Evolutionary conservation across 2,888 invertebrate genomes (phyloP).

Genomic region (Acrocera orbiculus): DNA sequence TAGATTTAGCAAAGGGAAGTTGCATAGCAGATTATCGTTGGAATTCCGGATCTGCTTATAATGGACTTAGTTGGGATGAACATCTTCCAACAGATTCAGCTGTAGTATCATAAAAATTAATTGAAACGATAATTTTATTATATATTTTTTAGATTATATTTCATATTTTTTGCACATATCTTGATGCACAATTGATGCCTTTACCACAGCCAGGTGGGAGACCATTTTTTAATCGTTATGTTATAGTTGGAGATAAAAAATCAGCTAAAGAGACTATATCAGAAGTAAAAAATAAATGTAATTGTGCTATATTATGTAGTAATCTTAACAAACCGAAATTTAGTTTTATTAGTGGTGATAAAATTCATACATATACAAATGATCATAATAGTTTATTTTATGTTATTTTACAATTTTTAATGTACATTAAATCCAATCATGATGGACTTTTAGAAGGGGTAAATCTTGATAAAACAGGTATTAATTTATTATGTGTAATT

Average conservation of each 20-base stretch:
- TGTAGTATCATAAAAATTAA: constrained; percentile 30
- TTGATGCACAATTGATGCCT: constrained; percentile 64
- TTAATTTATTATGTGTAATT: constrained; percentile 72
- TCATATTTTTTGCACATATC: constrained; percentile 67
- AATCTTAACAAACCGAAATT: constrained; percentile 28
- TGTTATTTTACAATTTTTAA: constrained; percentile 63
- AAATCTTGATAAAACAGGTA: constrained; percentile 58
- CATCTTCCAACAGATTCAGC: constrained; percentile 75
- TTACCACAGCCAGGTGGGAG: constrained; percentile 46
- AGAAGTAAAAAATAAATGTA: constrained; percentile 26
- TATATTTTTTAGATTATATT: constrained; percentile 47
- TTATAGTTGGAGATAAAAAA: constrained; percentile 28
- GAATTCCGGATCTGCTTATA: constrained; percentile 60
- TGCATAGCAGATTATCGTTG: constrained; percentile 80
- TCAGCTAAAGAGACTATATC: constrained; percentile 25
- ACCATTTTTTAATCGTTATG: constrained; percentile 39
- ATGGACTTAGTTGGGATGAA: constrained; percentile 63
- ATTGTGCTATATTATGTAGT: constrained; percentile 28
- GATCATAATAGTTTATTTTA: constrained; percentile 82
- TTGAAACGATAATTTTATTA: not conserved
- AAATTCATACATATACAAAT: constrained; percentile 48
- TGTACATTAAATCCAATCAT: constrained; percentile 53
- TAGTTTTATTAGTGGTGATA: constrained; percentile 38
- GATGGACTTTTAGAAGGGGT: constrained; percentile 60
- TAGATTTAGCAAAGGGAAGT: constrained; percentile 65